These are phyloP conservation scores for Natator depressus DNA, from an alignment of 2,113 vertebrate genomes.

Conservation along the genomic window DNA sequence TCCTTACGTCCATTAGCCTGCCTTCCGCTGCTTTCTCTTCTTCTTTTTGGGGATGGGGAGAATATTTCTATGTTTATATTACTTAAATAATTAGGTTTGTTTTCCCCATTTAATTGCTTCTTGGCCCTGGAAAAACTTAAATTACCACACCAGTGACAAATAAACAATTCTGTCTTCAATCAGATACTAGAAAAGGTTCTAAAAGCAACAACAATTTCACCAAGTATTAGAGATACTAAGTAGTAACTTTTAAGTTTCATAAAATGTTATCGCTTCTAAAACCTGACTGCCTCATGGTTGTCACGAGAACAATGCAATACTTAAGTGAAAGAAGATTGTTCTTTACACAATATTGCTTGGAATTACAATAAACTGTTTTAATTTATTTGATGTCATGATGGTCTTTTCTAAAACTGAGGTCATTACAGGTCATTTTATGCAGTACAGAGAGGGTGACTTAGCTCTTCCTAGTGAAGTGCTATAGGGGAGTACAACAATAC, in stretches of 20 bases:
- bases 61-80: constrained; percentile 1
- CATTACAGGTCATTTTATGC: constrained; percentile 17
- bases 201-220: background rate
- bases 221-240: background rate
- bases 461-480: background rate
- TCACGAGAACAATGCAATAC: constrained; percentile 37
- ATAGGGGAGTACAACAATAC: background rate
- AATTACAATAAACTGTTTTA: constrained; percentile 12
- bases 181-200: background rate
- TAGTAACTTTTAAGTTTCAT: background rate
- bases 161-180: background rate
- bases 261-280: constrained; percentile 8
- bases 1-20: constrained; percentile 15
- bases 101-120: background rate
- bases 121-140: background rate
- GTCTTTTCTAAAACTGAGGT: constrained; percentile 13
- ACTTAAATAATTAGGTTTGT: background rate
- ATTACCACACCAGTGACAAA: background rate
- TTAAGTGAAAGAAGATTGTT: constrained; percentile 7
- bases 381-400: constrained; percentile 22
- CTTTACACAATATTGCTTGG: constrained; percentile 31
- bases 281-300: constrained; percentile 36
- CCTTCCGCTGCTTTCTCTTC: background rate
- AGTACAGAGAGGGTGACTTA: background rate
- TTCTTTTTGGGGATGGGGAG: background rate